These are phyloP conservation scores for Pionites leucogaster DNA, from an alignment of 2,113 vertebrate genomes.

Conservation along the genomic window DNA sequence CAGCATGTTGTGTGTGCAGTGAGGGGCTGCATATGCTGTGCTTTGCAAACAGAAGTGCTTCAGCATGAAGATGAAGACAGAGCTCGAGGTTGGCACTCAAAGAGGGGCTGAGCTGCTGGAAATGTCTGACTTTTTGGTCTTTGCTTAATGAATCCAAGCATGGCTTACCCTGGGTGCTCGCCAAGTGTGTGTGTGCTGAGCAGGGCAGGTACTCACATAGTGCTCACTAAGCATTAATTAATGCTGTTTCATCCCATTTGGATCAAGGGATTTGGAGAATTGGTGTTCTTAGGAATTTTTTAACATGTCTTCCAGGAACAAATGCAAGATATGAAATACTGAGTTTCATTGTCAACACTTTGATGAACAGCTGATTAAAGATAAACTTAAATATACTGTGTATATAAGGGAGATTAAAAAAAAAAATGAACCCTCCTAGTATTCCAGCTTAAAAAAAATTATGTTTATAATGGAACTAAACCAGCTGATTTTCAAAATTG, in stretches of 20 bases:
- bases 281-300: not conserved
- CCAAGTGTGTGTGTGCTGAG: too few relatives aligned
- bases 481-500: not conserved
- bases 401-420: not conserved
- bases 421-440: too few relatives aligned
- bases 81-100: not conserved
- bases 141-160: not conserved
- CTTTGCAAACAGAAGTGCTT: not conserved
- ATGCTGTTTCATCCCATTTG: not conserved
- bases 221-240: too few relatives aligned
- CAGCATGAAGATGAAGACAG: not conserved
- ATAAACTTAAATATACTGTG: not conserved
- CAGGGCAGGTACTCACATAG: not conserved
- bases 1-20: accelerated
- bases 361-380: not conserved
- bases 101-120: not conserved
- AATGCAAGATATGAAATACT: not conserved
- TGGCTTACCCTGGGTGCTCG: too few relatives aligned
- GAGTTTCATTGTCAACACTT: not conserved
- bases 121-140: not conserved
- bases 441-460: not conserved
- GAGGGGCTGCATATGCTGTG: not conserved
- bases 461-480: not conserved
- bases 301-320: not conserved
- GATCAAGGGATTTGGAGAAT: not conserved